These are phyloP conservation scores for Sylvicapra grimmia DNA, from an alignment of 2,113 vertebrate genomes.

Conservation along the genomic window DNA sequence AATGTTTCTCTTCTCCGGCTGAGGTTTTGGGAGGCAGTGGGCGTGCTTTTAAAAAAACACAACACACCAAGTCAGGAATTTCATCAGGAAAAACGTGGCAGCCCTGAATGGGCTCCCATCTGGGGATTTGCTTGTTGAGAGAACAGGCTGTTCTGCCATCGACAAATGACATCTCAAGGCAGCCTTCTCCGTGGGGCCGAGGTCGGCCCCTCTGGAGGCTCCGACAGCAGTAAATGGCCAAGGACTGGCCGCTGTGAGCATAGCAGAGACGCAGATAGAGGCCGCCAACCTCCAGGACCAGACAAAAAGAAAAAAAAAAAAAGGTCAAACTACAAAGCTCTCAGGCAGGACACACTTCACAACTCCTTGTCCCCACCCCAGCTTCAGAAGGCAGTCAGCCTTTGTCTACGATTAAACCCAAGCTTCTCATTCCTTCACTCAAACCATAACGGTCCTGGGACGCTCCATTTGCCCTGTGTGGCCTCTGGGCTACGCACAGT, in stretches of 20 bases:
- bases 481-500: not conserved
- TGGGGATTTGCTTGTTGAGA: constrained; percentile 34
- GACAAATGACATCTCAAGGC: not conserved
- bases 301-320: too few species aligned
- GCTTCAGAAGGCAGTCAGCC: not conserved
- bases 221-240: not conserved
- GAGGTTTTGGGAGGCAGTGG: constrained; percentile 64
- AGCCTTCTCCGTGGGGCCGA: not conserved
- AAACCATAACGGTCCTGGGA: not conserved
- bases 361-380: not conserved
- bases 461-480: fast-evolving
- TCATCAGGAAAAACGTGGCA: constrained; percentile 53
- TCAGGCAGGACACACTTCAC: not conserved
- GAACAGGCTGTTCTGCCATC: not conserved
- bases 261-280: not conserved
- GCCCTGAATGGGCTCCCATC: constrained; percentile 23
- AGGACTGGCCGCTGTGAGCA: not conserved
- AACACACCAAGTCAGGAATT: constrained; percentile 58
- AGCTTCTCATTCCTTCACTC: not conserved
- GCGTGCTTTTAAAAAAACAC: constrained; percentile 35
- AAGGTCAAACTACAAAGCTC: not conserved
- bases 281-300: not conserved
- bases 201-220: not conserved
- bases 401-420: not conserved
- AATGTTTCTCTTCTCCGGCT: constrained; percentile 58